These are phyloP conservation scores for Pseudomyrmex sp. DNA, from an alignment of 1,140 invertebrate genomes.

Conservation along the genomic window DNA sequence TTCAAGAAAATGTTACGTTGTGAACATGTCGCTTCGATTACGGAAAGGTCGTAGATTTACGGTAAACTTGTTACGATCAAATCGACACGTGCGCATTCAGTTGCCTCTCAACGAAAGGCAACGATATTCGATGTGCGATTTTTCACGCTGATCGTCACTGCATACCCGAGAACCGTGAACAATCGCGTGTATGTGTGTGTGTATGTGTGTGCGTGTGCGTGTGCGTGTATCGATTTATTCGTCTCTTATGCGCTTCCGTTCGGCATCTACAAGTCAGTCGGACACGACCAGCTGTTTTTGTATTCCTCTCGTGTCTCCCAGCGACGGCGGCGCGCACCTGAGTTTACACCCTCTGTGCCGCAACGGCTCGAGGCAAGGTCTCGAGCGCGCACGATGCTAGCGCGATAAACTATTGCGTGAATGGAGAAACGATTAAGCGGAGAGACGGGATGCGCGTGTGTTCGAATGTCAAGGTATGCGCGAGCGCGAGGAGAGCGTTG, in stretches of 20 bases:
- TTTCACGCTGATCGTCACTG: too few relatives aligned
- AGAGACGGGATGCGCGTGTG: background rate
- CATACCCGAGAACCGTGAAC: too few relatives aligned
- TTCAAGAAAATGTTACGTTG: background rate
- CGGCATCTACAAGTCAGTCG: background rate
- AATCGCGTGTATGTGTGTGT: background rate
- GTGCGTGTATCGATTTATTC: slow-evolving; percentile 34
- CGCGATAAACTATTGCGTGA: slow-evolving; percentile 8
- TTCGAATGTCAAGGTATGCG: background rate
- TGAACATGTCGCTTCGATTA: too few relatives aligned
- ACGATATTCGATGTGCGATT: too few relatives aligned
- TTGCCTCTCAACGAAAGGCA: slow-evolving; percentile 15
- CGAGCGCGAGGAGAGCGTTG: background rate
- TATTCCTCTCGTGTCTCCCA: slow-evolving; percentile 48
- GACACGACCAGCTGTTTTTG: slow-evolving; percentile 9
- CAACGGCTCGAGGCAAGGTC: slow-evolving; percentile 46
- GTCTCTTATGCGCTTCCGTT: slow-evolving; percentile 51
- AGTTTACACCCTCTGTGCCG: slow-evolving; percentile 14
- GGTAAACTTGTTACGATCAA: background rate
- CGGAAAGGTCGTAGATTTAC: background rate
- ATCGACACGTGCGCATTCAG: slow-evolving; percentile 22
- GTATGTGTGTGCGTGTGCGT: background rate
- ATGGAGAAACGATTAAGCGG: slow-evolving; percentile 13
- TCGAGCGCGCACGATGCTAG: slow-evolving; percentile 17
- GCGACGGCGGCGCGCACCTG: slow-evolving; percentile 25